A percentile compares a stretch with the other conserved stretches of the same genome.
These are phyloP conservation scores for Tupiocoris notatus DNA, from an alignment of 2,888 invertebrate genomes.

Conservation along the genomic window DNA sequence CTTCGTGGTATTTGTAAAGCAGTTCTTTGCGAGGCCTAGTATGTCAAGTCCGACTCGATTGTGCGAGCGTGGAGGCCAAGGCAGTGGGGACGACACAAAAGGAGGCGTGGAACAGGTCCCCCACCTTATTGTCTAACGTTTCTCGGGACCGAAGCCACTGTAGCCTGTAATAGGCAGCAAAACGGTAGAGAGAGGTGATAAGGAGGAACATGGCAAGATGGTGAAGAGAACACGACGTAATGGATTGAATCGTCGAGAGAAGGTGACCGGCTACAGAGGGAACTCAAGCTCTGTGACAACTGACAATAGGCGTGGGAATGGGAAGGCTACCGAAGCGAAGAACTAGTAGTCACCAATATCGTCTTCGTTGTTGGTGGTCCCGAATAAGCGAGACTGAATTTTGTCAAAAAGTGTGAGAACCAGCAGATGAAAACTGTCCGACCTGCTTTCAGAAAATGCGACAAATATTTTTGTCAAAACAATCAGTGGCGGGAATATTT, in stretches of 20 bases:
- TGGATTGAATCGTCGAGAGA: constrained; percentile 35
- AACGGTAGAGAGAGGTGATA: not conserved
- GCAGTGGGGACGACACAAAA: constrained; percentile 23
- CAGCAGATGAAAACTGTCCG: too few relatives aligned
- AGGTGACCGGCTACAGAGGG: constrained; percentile 11
- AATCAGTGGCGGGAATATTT: too few relatives aligned
- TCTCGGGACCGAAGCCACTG: not conserved
- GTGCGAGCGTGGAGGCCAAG: not conserved
- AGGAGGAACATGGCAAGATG: not conserved
- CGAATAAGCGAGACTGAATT: too few relatives aligned
- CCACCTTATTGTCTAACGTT: constrained; percentile 21
- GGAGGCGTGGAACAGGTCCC: constrained; percentile 38
- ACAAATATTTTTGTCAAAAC: too few relatives aligned
- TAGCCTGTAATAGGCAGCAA: not conserved
- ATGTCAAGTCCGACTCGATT: not conserved
- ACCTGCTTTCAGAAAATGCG: too few relatives aligned
- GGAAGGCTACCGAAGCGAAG: not conserved
- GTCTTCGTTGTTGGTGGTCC: not conserved
- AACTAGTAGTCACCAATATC: not conserved
- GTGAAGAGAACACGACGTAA: constrained; percentile 9
- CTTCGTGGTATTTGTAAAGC: too few relatives aligned
- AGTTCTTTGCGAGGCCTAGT: not conserved
- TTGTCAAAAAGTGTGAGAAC: too few relatives aligned
- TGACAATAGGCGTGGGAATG: constrained; percentile 20
- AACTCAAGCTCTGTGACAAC: not conserved